Conservation (phyloP, 2,113 vertebrate species). For the Opisthocomus hoazin region DNA sequence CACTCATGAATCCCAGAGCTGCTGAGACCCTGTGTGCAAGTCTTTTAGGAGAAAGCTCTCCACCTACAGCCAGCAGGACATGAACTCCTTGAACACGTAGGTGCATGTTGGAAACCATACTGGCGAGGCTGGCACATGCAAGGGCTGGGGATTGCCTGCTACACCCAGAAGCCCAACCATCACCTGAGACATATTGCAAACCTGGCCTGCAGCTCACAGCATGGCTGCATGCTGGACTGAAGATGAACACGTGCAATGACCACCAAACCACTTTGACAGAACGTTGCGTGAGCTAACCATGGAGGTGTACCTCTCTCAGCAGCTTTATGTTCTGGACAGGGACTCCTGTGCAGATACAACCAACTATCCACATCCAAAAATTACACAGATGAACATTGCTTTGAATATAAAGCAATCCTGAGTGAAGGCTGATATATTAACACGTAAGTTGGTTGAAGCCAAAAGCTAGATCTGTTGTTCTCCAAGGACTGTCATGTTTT, state of each 20-base stretch:
- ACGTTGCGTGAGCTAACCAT: background rate
- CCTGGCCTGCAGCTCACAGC: background rate
- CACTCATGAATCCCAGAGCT: background rate
- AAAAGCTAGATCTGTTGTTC: background rate
- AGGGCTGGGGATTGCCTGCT: background rate
- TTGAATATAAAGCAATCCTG: background rate
- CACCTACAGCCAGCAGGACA: background rate
- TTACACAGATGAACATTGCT: background rate
- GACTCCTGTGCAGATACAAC: background rate
- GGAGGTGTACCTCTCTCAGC: background rate
- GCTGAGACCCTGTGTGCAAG: background rate
- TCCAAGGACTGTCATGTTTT: background rate
- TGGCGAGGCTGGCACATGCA: rapidly evolving
- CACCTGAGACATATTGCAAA: background rate
- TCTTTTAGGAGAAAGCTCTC: background rate
- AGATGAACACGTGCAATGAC: rapidly evolving
- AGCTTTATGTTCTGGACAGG: background rate
- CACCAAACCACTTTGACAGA: background rate
- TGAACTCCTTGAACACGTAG: rapidly evolving
- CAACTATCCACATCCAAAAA: background rate
- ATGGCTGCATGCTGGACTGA: background rate
- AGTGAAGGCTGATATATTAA: background rate
- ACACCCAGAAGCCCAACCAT: background rate
- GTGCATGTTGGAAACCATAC: background rate
- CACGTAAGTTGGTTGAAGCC: background rate